phyloP scores from a whole-genome alignment of 2,113 vertebrate genomes.

The Steatornis caripensis region DNA sequence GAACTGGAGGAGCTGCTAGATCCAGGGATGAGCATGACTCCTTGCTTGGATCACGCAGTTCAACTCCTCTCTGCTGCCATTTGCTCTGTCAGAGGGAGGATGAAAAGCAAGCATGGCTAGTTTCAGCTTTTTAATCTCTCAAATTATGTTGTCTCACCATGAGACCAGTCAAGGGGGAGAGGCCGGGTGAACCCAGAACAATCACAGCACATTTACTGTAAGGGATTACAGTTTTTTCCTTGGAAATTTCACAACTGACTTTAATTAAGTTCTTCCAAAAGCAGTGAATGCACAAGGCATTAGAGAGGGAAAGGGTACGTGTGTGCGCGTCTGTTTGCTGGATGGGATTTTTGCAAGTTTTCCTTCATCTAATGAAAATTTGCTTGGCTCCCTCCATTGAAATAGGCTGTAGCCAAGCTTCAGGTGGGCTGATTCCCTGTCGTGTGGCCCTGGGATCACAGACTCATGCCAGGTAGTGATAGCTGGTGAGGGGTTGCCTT shows the following conservation, averaged over 20 bases:
- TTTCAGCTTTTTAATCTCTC: conserved; percentile 9
- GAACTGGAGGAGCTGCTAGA: not conserved
- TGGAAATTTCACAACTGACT: conserved; percentile 30
- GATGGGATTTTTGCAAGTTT: not conserved
- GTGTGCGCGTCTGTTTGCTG: fast-evolving
- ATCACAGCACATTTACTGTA: not conserved
- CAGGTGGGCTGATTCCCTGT: not conserved
- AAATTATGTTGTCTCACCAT: not conserved
- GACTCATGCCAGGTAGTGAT: fast-evolving
- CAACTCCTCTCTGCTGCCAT: not conserved
- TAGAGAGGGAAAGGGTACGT: not conserved
- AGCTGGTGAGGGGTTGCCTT: not conserved
- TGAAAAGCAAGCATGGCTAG: not conserved
- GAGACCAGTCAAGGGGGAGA: not conserved
- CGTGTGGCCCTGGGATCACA: not conserved
- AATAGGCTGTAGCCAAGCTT: not conserved
- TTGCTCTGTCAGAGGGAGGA: not conserved
- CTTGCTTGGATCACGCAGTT: not conserved
- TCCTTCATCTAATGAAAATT: not conserved
- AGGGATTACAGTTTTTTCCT: not conserved
- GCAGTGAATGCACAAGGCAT: not conserved
- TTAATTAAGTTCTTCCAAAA: conserved; percentile 56
- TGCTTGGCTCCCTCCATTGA: not conserved
- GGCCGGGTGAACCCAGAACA: not conserved
- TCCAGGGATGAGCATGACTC: not conserved